These are phyloP conservation scores for Tachysurus vachellii DNA, from an alignment of 2,113 vertebrate genomes.

Conservation along the genomic window DNA sequence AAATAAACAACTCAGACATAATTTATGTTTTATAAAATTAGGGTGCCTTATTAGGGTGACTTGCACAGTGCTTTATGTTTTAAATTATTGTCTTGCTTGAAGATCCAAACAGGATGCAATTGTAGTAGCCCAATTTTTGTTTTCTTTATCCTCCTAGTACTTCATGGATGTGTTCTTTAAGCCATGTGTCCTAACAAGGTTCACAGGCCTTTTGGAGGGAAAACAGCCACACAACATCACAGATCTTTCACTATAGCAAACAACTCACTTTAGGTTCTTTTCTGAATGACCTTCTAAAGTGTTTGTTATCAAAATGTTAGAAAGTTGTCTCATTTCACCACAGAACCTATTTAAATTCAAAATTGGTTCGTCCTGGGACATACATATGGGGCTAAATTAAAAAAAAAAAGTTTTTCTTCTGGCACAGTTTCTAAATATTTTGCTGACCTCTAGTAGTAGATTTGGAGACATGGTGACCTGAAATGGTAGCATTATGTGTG, in stretches of 20 bases:
- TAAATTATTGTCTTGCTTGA: neutral
- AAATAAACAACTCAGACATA: neutral
- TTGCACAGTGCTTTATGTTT: neutral
- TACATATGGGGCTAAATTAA: neutral
- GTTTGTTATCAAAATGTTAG: neutral
- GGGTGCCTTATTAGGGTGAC: neutral
- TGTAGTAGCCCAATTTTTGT: neutral
- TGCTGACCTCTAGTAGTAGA: neutral
- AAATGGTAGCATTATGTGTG: neutral
- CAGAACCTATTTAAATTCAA: neutral
- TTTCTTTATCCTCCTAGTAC: neutral
- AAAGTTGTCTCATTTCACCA: neutral
- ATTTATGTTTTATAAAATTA: neutral
- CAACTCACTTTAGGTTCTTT: neutral
- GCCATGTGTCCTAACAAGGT: neutral
- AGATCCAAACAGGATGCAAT: neutral
- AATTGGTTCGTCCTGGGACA: neutral
- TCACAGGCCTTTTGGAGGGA: neutral
- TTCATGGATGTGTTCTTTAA: neutral
- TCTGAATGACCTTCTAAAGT: neutral
- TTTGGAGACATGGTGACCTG: neutral
- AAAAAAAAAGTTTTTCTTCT: neutral
- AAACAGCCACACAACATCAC: neutral
- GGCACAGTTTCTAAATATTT: neutral
- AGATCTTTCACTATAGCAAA: neutral